phyloP scores from a whole-genome alignment of 1,140 invertebrate species.

The Ips nitidus region DNA sequence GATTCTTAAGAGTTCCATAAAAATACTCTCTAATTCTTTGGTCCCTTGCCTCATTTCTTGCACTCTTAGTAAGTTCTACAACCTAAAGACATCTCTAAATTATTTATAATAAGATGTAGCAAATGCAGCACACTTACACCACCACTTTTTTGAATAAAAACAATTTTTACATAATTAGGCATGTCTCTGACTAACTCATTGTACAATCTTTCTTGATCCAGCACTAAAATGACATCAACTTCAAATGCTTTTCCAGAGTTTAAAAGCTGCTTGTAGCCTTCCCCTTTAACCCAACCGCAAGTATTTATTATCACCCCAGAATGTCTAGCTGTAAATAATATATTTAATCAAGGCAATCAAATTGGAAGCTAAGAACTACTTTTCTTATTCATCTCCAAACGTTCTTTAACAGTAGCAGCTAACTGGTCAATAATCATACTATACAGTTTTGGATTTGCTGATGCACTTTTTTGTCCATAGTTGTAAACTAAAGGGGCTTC shows the following conservation, averaged over 20 bases:
- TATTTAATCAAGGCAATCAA: constrained; percentile 8
- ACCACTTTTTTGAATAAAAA: constrained; percentile 94
- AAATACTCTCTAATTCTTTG: constrained; percentile 90
- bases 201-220: constrained; percentile 95
- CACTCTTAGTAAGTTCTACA: constrained; percentile 76
- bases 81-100: constrained; percentile 59
- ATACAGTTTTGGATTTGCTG: constrained; percentile 80
- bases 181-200: constrained; percentile 93
- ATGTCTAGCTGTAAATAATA: constrained; percentile 64
- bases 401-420: constrained; percentile 82
- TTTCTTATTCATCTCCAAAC: constrained; percentile 84
- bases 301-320: constrained; percentile 99
- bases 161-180: constrained; percentile 89
- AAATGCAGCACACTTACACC: constrained; percentile 66
- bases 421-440: constrained; percentile 82
- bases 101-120: not conserved
- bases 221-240: constrained; percentile 91
- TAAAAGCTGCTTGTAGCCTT: constrained; percentile 79
- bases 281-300: constrained; percentile 94
- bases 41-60: constrained; percentile 76
- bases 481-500: constrained; percentile 92
- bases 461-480: constrained; percentile 84
- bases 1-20: constrained; percentile 79
- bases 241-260: constrained; percentile 92
- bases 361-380: constrained; percentile 55